Conservation (phyloP, 2,113 vertebrate species). For the Cynopterus brachyotis region DNA sequence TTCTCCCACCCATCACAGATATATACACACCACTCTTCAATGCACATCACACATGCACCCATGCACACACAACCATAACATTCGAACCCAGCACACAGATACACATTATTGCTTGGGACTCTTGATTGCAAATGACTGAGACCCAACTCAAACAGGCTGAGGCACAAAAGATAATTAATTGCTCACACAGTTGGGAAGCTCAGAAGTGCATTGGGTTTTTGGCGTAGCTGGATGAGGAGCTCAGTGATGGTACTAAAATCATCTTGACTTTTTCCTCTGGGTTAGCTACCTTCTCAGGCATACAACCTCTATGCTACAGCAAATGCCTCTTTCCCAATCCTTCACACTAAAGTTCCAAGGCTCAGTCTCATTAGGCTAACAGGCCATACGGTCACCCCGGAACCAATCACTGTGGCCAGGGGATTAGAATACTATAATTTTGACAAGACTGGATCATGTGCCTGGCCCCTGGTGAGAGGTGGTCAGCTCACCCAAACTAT, state of each 20-base stretch:
- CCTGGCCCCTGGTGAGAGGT: no score
- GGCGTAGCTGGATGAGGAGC: background rate
- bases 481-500: background rate
- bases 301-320: background rate
- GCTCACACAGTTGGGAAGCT: background rate
- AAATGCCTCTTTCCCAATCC: background rate
- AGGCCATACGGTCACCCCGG: background rate
- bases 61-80: background rate
- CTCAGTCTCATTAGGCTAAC: background rate
- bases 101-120: background rate
- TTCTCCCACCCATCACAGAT: background rate
- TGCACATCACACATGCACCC: background rate
- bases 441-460: background rate
- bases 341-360: background rate
- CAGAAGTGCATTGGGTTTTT: background rate
- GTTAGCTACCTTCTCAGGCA: background rate
- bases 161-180: background rate
- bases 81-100: background rate
- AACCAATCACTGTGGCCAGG: background rate
- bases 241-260: background rate
- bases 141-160: background rate
- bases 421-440: background rate
- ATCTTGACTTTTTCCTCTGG: background rate
- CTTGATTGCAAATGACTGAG: background rate
- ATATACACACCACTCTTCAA: background rate